A percentile compares a stretch with the other conserved stretches of the same genome.
phyloP scores from a whole-genome alignment of 2,113 vertebrate species.

The Cynocephalus volans region DNA sequence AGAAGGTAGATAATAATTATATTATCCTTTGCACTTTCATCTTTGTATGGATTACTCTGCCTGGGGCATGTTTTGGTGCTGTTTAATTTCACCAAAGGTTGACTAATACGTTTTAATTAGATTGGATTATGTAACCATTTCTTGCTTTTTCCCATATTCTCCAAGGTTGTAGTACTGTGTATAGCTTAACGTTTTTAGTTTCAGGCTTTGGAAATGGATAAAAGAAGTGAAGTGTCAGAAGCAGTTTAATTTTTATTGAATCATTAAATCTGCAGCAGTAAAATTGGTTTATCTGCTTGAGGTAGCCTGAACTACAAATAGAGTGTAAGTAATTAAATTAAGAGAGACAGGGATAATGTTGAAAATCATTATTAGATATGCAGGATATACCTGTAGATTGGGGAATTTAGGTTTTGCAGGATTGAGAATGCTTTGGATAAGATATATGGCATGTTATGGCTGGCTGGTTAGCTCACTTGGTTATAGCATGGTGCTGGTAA shows the following conservation, averaged over 20 bases:
- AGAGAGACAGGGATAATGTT: not conserved
- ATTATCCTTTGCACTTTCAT: not conserved
- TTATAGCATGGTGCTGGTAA: too few species aligned
- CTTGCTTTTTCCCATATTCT: not conserved
- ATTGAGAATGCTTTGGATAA: not conserved
- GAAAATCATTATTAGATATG: conserved; percentile 3
- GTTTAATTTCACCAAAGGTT: conserved; percentile 59
- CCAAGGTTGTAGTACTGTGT: conserved; percentile 36
- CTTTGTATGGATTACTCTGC: not conserved
- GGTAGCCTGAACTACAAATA: conserved; percentile 36
- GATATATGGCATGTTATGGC: not conserved
- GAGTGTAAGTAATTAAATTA: conserved; percentile 45
- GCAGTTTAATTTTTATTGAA: conserved; percentile 55
- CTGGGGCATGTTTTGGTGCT: not conserved
- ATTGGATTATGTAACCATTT: conserved; percentile 66
- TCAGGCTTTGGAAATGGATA: conserved; percentile 52
- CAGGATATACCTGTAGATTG: not conserved
- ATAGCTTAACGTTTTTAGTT: conserved; percentile 35
- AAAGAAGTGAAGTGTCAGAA: conserved; percentile 53
- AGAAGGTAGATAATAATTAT: not conserved
- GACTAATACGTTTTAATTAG: conserved; percentile 61
- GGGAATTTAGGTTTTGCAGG: conserved; percentile 29
- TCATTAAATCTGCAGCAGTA: conserved; percentile 46
- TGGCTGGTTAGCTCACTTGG: too few species aligned
- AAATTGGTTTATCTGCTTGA: conserved; percentile 19